Evolutionary conservation across 2,888 invertebrate species (phyloP).

Genomic region (Tanytarsus gracilentus): DNA sequence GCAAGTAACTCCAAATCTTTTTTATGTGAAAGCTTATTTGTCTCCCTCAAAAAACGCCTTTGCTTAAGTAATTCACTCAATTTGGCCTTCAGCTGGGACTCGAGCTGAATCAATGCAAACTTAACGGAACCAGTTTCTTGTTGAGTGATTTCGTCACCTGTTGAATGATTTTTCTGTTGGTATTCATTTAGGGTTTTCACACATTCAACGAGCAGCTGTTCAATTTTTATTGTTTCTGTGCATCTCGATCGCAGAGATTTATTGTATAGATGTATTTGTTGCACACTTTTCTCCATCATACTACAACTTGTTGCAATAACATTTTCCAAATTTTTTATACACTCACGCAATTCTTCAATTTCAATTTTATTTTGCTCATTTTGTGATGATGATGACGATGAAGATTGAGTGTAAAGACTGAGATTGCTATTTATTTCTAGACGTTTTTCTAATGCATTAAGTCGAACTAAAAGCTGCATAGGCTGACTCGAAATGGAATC

Average conservation of each 20-base stretch:
- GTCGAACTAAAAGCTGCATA: conserved; percentile 66
- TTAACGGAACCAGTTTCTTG: conserved; percentile 47
- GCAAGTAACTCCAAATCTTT: conserved; percentile 63
- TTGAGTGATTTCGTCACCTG: conserved; percentile 20
- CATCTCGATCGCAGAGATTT: conserved; percentile 51
- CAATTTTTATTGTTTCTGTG: conserved; percentile 10
- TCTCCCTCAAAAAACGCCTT: conserved; percentile 55
- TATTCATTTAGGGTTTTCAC: conserved; percentile 16
- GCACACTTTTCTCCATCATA: conserved; percentile 58
- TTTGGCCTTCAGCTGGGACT: conserved; percentile 59
- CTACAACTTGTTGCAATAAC: conserved; percentile 55
- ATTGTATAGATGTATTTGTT: conserved; percentile 51
- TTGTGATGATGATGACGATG: conserved; percentile 28
- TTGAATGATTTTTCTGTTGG: conserved; percentile 14
- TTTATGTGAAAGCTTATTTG: conserved; percentile 57
- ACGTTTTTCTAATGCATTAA: conserved; percentile 69
- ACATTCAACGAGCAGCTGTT: conserved; percentile 15
- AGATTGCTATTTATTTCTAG: conserved; percentile 51
- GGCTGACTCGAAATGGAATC: conserved; percentile 71
- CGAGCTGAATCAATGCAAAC: conserved; percentile 54
- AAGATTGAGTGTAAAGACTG: conserved; percentile 31
- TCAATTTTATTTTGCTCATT: conserved; percentile 42
- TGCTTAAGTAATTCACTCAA: conserved; percentile 59
- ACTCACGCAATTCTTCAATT: conserved; percentile 50
- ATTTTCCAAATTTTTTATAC: conserved; percentile 52